Base-by-base conservation (phyloP, 2,113 vertebrate species). In the Ranitomeya variabilis region DNA sequence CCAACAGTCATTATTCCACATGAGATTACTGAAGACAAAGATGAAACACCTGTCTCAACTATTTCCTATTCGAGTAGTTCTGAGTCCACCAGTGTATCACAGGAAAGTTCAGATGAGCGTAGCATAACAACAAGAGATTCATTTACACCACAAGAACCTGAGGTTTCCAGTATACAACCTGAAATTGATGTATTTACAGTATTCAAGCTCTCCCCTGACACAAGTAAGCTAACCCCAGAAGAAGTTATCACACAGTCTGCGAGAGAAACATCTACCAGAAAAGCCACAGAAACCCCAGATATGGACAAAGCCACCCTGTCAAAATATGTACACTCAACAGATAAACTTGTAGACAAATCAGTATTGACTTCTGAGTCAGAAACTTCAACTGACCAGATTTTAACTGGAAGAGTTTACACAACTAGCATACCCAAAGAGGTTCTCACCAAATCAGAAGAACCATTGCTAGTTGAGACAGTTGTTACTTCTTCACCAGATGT, bases 1-100 rank as follows among this genome's bases (percentile, higher is more conserved):
- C 88, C 91, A 76, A 93, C 93, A 85, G 83, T 93, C 89, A 67
- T 92, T 59, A 67, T 91, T 86, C 91, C 95, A 86, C 91, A 94
- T 80, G 69, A 85, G 83, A 81, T 89, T 21, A 87, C 91, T 57
- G 89, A 89, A 15, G 86, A 57, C 77, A 90, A 5, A 59, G 84
- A 92, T 77, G 90, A 86, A 81, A 59, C 92, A 71, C 85, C 90
- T 2, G 45, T 76, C 80, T 89, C 91, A 55, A 80, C 82, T 74
- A 90, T 85, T 66, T 0, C 37, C 57, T 80, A 80, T 59, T 21
- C 91, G 59, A 90, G 89, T 78, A 90, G 78, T 7, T 85, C 91
- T 16, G 92, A 93, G 52, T 86, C 91, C 6, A 31, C 90, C 69
- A 87, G 92, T 76, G 90, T 92, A 19, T 92, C 94, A 90, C 91